Evolutionary conservation across 2,113 vertebrate species (phyloP).

Genomic region (Oreochromis aureus): DNA sequence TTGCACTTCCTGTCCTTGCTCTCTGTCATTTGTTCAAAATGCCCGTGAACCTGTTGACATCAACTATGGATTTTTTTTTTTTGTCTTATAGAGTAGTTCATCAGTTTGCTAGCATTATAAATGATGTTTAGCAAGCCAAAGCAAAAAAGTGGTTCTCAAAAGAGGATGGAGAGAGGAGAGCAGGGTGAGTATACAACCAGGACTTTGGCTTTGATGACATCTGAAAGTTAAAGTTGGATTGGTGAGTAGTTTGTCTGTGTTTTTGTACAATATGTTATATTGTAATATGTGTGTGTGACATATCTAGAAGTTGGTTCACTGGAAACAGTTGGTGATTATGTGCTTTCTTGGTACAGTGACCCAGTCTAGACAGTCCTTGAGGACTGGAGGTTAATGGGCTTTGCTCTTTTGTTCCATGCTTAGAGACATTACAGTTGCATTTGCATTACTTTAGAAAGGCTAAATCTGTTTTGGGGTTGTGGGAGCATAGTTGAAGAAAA

Average conservation of each 20-base stretch:
- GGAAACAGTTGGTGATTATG: background rate
- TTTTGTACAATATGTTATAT: background rate
- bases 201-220: background rate
- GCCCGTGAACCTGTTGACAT: background rate
- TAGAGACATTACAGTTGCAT: background rate
- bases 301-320: background rate
- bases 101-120: background rate
- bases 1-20: background rate
- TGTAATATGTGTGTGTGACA: background rate
- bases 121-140: background rate
- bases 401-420: background rate
- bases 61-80: background rate
- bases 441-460: background rate
- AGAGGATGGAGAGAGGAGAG: background rate
- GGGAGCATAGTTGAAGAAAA: background rate
- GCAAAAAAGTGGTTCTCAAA: background rate
- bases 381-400: background rate
- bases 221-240: background rate
- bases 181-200: background rate
- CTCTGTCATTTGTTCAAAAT: background rate
- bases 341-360: background rate
- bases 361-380: background rate
- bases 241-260: background rate
- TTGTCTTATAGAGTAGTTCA: background rate
- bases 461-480: background rate